Evolutionary conservation across 2,113 vertebrate species (phyloP), one percentile per base, ranked within the genome.

Genomic region (Notechis scutatus): DNA sequence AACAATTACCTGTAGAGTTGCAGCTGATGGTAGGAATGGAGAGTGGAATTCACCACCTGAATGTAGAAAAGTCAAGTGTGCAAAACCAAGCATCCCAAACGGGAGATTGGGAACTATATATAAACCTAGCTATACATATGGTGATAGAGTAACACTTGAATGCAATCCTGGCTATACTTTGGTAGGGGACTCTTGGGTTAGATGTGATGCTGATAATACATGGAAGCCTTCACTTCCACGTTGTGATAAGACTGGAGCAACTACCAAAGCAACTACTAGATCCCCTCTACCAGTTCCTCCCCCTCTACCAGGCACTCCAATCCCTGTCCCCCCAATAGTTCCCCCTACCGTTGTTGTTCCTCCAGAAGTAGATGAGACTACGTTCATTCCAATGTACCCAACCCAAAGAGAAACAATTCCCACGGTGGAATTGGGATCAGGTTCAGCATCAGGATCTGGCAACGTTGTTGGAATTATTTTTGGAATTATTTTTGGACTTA

Each of bases 1-100:
- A 64, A 96, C 93, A 93, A 92, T 97, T 93, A 23, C 95, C 87
- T 97, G 97, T 74, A 96, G 93, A 94, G 95, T 90, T 87, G 5
- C 56, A 26, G 29, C 6, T 54, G 24, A 93, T 92, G 87, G 91
- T 3, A 1, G 0, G 0, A 54, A 0, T 23, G 97, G 97, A 20
- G 61, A 92, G 61, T 97, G 96, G 96, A 96, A 91, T 88, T 42
- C 69, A 29, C 89, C 94, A 59, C 97, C 97, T 50, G 94, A 89
- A 94, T 97, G 96, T 74, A 88, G 39, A 93, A 90, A 45, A 34
- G 92, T 90, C 12, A 4, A 0, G 0, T 93, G 92, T 61, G 0
- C 0, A 0, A 64, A 6, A 45, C 92, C 92, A 42, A 15, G 1
- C 4, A 87, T 93, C 14, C 0, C 0, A 59, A 86, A 93, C 9